Evolutionary conservation across 2,797 vertebrate species (phyloP), one percentile per base, ranked within the genome.

Genomic region (Lacerta viridis): DNA sequence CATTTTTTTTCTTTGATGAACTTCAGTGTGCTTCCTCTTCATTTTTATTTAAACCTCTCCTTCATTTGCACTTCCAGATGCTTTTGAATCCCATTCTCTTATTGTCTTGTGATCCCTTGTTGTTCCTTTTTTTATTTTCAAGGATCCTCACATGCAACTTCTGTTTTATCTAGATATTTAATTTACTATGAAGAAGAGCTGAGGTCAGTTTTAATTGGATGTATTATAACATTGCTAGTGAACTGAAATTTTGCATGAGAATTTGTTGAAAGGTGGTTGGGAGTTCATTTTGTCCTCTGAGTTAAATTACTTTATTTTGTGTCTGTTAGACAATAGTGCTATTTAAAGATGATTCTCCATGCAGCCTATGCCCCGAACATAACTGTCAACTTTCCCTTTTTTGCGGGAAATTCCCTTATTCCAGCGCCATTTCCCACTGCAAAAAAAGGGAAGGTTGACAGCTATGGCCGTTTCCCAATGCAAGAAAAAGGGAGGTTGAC

Each of bases 161-260:
- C 17, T 61, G 50, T 80, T 66, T 82, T 59, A 84, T 84, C 71
- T 55, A 36, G 50, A 29, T 84, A 41, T 59, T 84, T 25, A 72
- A 59, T 84, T 74, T 74, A 3, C 39, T 46, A 36, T 11, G 9
- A 61, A 61, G 33, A 33, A 74, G 23, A 15, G 25, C 46, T 75
- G 7, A 75, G 83, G 55, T n/a, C 27, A 46, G 64, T 69, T 69
- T 80, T 83, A 83, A 83, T n/a, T 69, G 64, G 25, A 17, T 23
- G 46, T 43, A 69, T n/a, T 69, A 7, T 46, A 69, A 83, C 43
- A 83, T 66, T 82, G 61, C n/a, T 69, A 10, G 36, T 46, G 69
- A 69, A 69, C 68, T 69, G 25, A 43, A 18, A 46, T n/a, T n/a
- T 69, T 83, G 8, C 25, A 46, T 81, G 13, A 68, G n/a, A 69